phyloP scores from a whole-genome alignment of 1,140 invertebrate species.

The Tetragonula clypearis region DNA sequence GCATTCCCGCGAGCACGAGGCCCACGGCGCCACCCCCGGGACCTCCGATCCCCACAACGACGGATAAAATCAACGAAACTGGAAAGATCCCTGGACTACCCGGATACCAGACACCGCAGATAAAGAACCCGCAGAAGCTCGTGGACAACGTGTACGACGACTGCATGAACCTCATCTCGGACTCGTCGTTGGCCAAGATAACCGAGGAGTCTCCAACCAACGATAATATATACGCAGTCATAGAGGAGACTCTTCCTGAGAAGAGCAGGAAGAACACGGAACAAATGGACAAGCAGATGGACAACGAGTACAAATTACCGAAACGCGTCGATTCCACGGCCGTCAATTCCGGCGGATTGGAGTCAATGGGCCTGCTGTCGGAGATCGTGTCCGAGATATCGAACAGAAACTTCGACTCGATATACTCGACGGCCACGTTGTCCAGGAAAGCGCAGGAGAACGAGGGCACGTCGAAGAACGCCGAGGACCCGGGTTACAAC shows the following conservation, averaged over 20 bases:
- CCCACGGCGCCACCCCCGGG: conserved; percentile 86
- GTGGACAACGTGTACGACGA: conserved; percentile 87
- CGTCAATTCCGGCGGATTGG: conserved; percentile 79
- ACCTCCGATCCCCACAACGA: conserved; percentile 79
- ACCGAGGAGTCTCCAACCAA: conserved; percentile 84
- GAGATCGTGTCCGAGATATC: conserved; percentile 94
- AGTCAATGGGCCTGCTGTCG: conserved; percentile 87
- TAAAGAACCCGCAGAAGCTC: conserved; percentile 49
- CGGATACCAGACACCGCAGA: conserved; percentile 81
- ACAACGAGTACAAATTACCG: conserved; percentile 82
- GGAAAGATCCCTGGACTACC: conserved; percentile 79
- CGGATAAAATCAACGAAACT: conserved; percentile 71
- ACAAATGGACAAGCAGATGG: conserved; percentile 30
- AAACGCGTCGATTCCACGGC: conserved; percentile 77
- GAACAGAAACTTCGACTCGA: conserved; percentile 91
- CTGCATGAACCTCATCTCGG: conserved; percentile 86
- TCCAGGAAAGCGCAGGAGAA: conserved; percentile 84
- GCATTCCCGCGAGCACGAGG: conserved; percentile 84
- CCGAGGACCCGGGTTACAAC: conserved; percentile 64
- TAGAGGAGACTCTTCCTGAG: conserved; percentile 86
- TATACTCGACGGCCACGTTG: conserved; percentile 89
- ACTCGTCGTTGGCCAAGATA: conserved; percentile 84
- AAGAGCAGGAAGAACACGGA: conserved; percentile 63
- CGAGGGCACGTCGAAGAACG: conserved; percentile 71
- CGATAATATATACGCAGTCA: conserved; percentile 93